These are phyloP conservation scores for Chaetorhynchus papuensis DNA, from an alignment of 2,113 vertebrate genomes.

Conservation along the genomic window DNA sequence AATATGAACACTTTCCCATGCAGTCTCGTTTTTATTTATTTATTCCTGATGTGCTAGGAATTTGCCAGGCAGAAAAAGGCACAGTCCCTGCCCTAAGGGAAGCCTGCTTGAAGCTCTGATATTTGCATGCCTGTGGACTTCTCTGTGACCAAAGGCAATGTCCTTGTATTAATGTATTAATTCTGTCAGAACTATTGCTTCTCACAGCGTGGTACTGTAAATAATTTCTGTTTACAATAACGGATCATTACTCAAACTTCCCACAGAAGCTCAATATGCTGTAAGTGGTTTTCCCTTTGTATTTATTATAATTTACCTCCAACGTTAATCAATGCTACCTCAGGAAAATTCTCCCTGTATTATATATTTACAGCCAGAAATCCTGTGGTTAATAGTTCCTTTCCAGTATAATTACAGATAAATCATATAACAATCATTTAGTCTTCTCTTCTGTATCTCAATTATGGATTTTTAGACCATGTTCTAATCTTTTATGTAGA, in stretches of 20 bases:
- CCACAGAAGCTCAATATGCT: not conserved
- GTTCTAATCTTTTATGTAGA: not conserved
- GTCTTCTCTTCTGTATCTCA: not conserved
- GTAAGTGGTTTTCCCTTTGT: not conserved
- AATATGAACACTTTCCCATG: not conserved
- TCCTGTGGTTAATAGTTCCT: not conserved
- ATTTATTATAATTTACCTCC: not conserved
- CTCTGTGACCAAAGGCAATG: not conserved
- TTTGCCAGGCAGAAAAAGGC: slow-evolving; percentile 8
- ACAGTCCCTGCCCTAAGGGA: not conserved
- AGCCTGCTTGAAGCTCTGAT: not conserved
- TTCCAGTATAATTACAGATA: not conserved
- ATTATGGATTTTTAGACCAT: not conserved
- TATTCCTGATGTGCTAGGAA: not conserved
- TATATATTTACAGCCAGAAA: not conserved
- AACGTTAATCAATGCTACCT: not conserved
- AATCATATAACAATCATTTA: not conserved
- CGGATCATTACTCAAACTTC: slow-evolving; percentile 29
- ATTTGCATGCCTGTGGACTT: not conserved
- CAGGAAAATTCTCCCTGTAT: not conserved
- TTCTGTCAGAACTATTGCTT: slow-evolving; percentile 14
- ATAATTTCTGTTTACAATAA: slow-evolving; percentile 13
- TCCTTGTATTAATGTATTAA: not conserved
- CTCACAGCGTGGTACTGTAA: not conserved
- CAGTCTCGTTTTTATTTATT: not conserved